Evolutionary conservation across 1,140 invertebrate species (phyloP).

Genomic region (Chironomus striatipennis): DNA sequence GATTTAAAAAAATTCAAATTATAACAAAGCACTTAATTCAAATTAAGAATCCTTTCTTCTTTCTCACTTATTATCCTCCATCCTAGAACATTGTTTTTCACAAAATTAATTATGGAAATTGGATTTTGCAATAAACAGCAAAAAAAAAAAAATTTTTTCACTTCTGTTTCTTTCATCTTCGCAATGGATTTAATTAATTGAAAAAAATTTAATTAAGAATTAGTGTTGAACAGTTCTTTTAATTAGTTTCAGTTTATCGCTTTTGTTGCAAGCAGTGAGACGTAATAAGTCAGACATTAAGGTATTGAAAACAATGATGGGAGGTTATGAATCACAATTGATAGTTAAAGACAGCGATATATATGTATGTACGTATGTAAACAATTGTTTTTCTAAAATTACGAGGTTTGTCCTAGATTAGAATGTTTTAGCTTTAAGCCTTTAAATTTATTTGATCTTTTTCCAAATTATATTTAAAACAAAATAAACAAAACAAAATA

Average conservation of each 20-base stretch:
- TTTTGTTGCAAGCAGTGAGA: neutral
- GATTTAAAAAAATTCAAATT: neutral
- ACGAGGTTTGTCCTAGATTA: too few species aligned
- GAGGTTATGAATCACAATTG: too few species aligned
- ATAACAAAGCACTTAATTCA: conserved; percentile 16
- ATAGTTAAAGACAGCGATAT: too few species aligned
- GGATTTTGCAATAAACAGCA: conserved; percentile 18
- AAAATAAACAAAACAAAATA: too few species aligned
- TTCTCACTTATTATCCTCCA: neutral
- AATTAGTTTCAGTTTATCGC: conserved; percentile 13
- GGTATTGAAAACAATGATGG: too few species aligned
- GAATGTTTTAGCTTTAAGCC: too few species aligned
- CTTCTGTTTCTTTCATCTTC: neutral
- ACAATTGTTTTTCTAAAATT: too few species aligned
- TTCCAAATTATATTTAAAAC: too few species aligned
- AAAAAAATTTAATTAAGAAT: conserved; percentile 10
- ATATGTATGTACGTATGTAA: too few species aligned
- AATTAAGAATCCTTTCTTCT: conserved; percentile 4
- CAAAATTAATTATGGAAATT: conserved; percentile 22
- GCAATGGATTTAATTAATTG: neutral
- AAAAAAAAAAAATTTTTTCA: neutral
- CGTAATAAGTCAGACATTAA: too few species aligned
- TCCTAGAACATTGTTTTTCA: neutral
- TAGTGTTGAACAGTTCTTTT: neutral
- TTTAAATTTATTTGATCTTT: too few species aligned